Conservation (phyloP, 2,113 vertebrate genomes). For the Carollia perspicillata region DNA sequence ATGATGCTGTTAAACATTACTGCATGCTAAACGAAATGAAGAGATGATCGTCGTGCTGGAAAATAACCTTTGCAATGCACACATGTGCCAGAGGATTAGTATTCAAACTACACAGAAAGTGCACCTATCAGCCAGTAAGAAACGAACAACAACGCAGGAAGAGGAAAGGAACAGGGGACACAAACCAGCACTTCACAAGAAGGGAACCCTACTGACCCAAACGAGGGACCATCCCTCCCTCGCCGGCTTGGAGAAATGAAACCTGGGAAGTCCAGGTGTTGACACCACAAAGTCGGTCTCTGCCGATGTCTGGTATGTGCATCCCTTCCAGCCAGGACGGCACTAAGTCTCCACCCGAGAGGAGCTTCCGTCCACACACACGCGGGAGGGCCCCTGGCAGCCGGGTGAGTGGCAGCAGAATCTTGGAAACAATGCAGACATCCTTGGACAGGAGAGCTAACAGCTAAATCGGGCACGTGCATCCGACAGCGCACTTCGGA, state of each 20-base stretch:
- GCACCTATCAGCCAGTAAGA: neutral
- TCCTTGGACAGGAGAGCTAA: neutral
- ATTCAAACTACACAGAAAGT: neutral
- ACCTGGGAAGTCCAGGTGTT: neutral
- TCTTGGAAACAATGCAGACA: neutral
- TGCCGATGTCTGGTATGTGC: no score
- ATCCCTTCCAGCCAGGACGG: neutral
- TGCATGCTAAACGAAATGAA: neutral
- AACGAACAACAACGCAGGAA: neutral
- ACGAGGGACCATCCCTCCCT: neutral
- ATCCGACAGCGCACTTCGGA: neutral
- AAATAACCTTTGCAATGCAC: no score
- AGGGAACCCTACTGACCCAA: neutral
- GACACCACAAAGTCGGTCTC: neutral
- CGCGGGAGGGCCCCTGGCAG: neutral
- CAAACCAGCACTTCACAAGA: neutral
- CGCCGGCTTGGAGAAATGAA: neutral
- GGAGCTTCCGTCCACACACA: neutral
- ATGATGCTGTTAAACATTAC: neutral
- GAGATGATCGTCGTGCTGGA: neutral
- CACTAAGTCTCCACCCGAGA: accelerated
- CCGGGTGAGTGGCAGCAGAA: neutral
- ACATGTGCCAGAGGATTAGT: neutral
- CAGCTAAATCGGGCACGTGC: neutral
- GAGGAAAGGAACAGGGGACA: neutral